phyloP scores from a whole-genome alignment of 2,888 invertebrate species.

The Amphipoea lucens region DNA sequence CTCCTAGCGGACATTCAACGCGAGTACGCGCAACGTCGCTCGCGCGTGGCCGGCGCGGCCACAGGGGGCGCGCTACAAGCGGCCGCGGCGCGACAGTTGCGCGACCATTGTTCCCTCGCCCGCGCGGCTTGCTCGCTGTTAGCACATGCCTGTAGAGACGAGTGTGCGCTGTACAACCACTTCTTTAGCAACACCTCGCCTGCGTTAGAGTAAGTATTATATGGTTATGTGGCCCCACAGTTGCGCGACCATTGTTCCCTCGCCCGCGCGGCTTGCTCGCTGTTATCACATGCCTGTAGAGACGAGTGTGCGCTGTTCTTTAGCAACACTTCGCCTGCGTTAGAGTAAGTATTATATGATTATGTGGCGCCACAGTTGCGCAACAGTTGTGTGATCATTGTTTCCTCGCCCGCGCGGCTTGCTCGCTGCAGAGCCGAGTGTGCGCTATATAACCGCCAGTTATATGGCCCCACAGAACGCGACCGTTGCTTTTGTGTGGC shows the following conservation, averaged over 20 bases:
- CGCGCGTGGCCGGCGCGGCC: conserved; percentile 91
- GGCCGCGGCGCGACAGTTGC: conserved; percentile 91
- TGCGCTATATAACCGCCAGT: neutral
- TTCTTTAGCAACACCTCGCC: conserved; percentile 94
- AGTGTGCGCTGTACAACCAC: conserved; percentile 96
- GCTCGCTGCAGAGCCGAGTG: conserved; percentile 94
- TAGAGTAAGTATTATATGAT: conserved; percentile 90
- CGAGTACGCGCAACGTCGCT: conserved; percentile 91
- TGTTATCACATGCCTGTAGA: conserved; percentile 97
- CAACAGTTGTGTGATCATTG: conserved; percentile 61
- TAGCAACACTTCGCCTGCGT: conserved; percentile 91
- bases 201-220: conserved; percentile 91
- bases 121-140: conserved; percentile 94
- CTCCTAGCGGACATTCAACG: conserved; percentile 93
- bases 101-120: conserved; percentile 83
- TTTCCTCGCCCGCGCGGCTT: neutral
- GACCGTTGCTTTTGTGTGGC: neutral
- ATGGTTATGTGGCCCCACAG: neutral
- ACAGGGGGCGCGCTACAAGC: conserved; percentile 93
- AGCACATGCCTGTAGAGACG: conserved; percentile 98
- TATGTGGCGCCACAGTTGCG: conserved; percentile 76
- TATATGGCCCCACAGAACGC: no score
- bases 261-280: conserved; percentile 92
- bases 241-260: conserved; percentile 82
- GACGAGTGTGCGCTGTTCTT: conserved; percentile 99